Conservation (phyloP, 2,797 vertebrate genomes). For the Vireo griseus region DNA sequence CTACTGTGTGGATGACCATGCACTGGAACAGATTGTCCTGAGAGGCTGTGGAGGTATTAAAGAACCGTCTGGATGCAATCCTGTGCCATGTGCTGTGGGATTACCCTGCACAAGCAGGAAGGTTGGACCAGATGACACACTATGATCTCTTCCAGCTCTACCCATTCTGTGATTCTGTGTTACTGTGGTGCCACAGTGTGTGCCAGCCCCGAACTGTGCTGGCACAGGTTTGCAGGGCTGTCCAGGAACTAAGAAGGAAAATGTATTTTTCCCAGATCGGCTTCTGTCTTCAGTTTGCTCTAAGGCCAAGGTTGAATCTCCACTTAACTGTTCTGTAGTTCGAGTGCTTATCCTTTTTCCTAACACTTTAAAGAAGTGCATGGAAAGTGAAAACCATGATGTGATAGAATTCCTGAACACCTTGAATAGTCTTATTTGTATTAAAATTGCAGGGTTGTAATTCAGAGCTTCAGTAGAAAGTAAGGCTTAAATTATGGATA, state of each 20-base stretch:
- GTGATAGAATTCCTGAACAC: neutral
- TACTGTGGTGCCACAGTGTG: fast-evolving
- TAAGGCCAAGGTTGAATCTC: neutral
- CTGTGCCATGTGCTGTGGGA: neutral
- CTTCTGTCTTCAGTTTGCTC: neutral
- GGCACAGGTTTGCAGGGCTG: neutral
- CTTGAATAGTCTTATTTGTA: neutral
- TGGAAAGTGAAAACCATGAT: neutral
- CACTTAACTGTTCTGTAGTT: neutral
- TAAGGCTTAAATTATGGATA: neutral
- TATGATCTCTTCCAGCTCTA: neutral
- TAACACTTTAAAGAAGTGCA: neutral
- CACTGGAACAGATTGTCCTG: neutral
- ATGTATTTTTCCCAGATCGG: neutral
- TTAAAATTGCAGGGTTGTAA: neutral
- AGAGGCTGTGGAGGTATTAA: neutral
- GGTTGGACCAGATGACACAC: neutral
- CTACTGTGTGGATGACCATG: neutral
- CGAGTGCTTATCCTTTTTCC: neutral
- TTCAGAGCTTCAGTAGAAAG: neutral
- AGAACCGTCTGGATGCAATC: neutral
- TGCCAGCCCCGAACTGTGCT: neutral
- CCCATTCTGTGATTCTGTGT: neutral
- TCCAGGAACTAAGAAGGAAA: neutral
- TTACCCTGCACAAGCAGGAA: neutral